Percentiles rank a stretch among this genome's conserved stretches.
phyloP scores from a whole-genome alignment of 2,888 invertebrate genomes.

The Oscheius onirici region DNA sequence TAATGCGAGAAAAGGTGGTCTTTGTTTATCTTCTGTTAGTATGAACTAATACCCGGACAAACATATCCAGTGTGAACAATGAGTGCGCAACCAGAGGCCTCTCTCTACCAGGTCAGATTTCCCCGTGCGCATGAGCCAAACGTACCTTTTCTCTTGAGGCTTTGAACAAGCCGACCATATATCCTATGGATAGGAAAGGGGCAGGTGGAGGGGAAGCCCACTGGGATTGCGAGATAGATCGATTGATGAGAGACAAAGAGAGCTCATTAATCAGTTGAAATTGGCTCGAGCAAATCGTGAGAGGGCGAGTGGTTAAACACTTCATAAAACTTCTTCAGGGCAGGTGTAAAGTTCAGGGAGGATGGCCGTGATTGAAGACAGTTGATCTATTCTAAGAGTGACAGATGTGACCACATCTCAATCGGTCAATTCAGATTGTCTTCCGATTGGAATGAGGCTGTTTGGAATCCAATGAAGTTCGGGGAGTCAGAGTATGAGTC shows the following conservation, averaged over 20 bases:
- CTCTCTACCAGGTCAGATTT: constrained; percentile 18
- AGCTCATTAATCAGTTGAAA: constrained; percentile 10
- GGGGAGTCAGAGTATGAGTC: too few species aligned
- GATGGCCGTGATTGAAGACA: too few species aligned
- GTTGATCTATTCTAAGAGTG: too few species aligned
- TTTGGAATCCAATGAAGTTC: too few species aligned
- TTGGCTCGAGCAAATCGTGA: constrained; percentile 15
- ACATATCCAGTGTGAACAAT: neutral
- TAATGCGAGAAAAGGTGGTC: constrained; percentile 1
- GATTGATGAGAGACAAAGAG: constrained; percentile 12
- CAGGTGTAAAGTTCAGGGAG: too few species aligned
- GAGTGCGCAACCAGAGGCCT: neutral
- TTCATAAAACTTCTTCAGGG: constrained; percentile 18
- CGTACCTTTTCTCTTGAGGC: too few species aligned
- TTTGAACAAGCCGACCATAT: too few species aligned
- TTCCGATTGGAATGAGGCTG: too few species aligned
- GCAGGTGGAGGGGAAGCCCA: too few species aligned
- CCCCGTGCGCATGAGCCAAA: neutral
- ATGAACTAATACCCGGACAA: constrained; percentile 1
- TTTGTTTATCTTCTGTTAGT: neutral
- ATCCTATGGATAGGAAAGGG: too few species aligned
- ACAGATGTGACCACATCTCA: too few species aligned
- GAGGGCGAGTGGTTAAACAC: constrained; percentile 1
- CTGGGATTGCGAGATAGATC: constrained; percentile 15
- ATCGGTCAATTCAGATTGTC: too few species aligned